These are phyloP conservation scores for Tiphia femorata DNA, from an alignment of 2,888 invertebrate species.

Conservation along the genomic window DNA sequence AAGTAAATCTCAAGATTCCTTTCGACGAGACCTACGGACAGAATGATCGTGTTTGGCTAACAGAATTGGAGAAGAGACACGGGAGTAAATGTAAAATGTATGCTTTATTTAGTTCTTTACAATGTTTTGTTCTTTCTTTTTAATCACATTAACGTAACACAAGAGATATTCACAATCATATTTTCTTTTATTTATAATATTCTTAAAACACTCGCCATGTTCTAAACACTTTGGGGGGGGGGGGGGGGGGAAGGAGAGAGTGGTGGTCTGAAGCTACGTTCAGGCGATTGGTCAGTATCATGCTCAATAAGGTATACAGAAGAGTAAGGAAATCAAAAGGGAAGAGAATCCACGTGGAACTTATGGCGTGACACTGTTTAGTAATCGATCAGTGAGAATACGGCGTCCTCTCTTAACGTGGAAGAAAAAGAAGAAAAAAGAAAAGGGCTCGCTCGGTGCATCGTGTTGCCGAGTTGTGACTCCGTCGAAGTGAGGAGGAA, in stretches of 20 bases:
- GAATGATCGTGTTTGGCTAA: background rate
- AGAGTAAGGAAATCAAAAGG: constrained; percentile 17
- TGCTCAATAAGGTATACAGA: constrained; percentile 48
- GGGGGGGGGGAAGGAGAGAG: constrained; percentile 62
- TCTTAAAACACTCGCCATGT: constrained; percentile 69
- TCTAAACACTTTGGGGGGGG: constrained; percentile 60
- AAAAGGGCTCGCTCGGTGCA: constrained; percentile 55
- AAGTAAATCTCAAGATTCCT: too few relatives aligned
- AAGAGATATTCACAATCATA: constrained; percentile 79
- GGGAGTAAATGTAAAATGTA: constrained; percentile 65
- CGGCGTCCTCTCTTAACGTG: background rate
- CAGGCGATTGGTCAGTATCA: constrained; percentile 66
- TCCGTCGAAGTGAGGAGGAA: constrained; percentile 29
- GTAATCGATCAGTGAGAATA: background rate
- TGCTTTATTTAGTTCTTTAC: constrained; percentile 73
- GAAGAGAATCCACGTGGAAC: constrained; percentile 19
- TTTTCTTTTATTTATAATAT: constrained; percentile 75
- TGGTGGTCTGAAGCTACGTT: constrained; percentile 62
- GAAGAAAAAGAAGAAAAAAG: constrained; percentile 8
- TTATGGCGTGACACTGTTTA: constrained; percentile 14
- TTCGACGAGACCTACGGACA: background rate
- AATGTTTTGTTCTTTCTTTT: constrained; percentile 73
- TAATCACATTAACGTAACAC: constrained; percentile 76
- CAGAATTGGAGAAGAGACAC: background rate
- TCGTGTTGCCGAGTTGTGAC: constrained; percentile 56